Evolutionary conservation across 2,797 vertebrate genomes (phyloP).

Genomic region (Caiman crocodilus): DNA sequence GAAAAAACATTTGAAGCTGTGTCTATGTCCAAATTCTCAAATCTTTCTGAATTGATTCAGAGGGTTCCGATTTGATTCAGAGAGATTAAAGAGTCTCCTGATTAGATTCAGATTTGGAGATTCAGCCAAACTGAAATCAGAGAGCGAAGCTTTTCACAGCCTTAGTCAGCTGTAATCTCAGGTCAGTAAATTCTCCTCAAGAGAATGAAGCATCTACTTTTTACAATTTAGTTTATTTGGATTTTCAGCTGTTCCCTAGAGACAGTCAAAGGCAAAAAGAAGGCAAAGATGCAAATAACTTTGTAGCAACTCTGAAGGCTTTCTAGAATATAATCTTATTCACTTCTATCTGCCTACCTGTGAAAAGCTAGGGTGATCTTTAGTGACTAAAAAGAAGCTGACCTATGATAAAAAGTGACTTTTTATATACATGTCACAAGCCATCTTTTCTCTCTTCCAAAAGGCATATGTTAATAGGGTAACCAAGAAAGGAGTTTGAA

Average conservation of each 20-base stretch:
- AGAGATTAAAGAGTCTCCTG: too few relatives aligned
- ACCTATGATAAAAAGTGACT: neutral
- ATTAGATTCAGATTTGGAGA: too few relatives aligned
- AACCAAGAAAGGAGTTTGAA: conserved; percentile 36
- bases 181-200: neutral
- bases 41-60: too few relatives aligned
- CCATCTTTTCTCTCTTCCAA: conserved; percentile 2
- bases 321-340: rapidly evolving
- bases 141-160: too few relatives aligned
- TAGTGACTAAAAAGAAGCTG: conserved; percentile 35
- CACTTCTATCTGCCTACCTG: neutral
- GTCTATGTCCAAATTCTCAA: too few relatives aligned
- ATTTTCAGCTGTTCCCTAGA: neutral
- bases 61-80: too few relatives aligned
- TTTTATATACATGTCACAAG: neutral
- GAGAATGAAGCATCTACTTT: neutral
- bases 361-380: conserved; percentile 6
- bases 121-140: too few relatives aligned
- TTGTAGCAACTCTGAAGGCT: neutral
- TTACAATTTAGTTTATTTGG: neutral
- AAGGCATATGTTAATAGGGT: conserved; percentile 9
- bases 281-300: neutral
- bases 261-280: neutral
- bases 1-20: too few relatives aligned
- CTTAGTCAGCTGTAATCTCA: neutral